phyloP scores from a whole-genome alignment of 2,888 invertebrate genomes.

The Aricia artaxerxes region DNA sequence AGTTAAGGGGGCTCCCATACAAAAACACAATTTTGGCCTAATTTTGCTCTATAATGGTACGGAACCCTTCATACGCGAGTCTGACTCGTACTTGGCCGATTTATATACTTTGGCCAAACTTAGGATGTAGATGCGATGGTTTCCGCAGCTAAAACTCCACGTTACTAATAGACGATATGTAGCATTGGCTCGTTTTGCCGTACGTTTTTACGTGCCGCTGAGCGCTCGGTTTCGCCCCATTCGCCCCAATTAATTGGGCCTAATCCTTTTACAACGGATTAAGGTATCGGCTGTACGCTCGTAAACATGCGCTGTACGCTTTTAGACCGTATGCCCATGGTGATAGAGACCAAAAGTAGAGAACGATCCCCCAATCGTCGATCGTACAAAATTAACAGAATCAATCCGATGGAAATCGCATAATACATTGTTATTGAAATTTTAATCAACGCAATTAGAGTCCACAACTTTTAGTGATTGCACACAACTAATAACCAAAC shows the following conservation, averaged over 20 bases:
- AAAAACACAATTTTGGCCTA: too few relatives aligned
- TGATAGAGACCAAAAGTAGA: neutral
- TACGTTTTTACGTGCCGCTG: conserved; percentile 20
- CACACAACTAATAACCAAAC: conserved; percentile 1
- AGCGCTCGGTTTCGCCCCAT: conserved; percentile 15
- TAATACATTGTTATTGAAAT: conserved; percentile 28
- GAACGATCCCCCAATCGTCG: neutral
- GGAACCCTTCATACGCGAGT: too few relatives aligned
- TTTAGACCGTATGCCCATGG: neutral
- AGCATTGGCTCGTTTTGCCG: neutral
- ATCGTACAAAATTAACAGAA: neutral
- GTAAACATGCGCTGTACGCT: neutral
- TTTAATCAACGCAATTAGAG: conserved; percentile 25
- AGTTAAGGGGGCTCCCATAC: too few relatives aligned
- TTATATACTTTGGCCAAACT: too few relatives aligned
- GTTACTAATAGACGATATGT: neutral
- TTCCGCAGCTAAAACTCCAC: too few relatives aligned
- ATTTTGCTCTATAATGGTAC: too few relatives aligned
- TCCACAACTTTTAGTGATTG: conserved; percentile 10
- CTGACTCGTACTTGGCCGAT: too few relatives aligned
- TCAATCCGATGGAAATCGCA: conserved; percentile 22
- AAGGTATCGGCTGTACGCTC: conserved; percentile 5
- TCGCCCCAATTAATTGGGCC: conserved; percentile 20
- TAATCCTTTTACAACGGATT: conserved; percentile 29
- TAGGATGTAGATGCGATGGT: too few relatives aligned